phyloP scores from a whole-genome alignment of 2,113 vertebrate genomes.

The Pedetes capensis region DNA sequence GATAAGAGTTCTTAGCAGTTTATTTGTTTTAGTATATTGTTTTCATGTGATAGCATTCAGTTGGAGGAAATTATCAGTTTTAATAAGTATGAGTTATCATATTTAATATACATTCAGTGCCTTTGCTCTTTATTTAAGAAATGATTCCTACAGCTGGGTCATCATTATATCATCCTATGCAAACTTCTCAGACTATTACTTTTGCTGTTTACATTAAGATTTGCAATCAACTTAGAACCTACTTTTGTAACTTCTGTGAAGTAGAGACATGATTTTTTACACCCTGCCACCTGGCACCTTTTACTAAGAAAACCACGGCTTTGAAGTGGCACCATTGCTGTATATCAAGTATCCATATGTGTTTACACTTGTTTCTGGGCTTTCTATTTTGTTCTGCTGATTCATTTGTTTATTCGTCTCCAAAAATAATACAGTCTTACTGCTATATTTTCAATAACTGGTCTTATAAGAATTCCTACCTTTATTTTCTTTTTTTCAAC shows the following conservation, averaged over 20 bases:
- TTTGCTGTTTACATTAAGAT: not conserved
- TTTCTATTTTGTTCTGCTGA: no score
- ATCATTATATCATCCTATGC: not conserved
- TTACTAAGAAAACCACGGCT: not conserved
- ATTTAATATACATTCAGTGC: no score
- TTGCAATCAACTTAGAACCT: not conserved
- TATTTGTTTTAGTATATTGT: not conserved
- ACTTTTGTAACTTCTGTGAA: not conserved
- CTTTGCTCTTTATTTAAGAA: not conserved
- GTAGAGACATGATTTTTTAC: not conserved
- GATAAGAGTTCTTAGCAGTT: not conserved
- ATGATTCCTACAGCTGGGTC: not conserved
- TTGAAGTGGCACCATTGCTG: not conserved
- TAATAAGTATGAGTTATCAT: no score
- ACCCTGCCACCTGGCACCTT: not conserved
- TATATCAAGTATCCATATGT: not conserved
- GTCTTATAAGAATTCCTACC: not conserved
- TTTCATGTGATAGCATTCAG: not conserved
- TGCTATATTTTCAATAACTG: not conserved
- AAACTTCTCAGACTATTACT: not conserved
- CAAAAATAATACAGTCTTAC: not conserved
- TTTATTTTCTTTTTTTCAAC: not conserved
- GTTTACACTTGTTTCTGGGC: no score
- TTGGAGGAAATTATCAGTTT: not conserved
- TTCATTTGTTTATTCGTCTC: not conserved